Evolutionary conservation across 2,113 vertebrate genomes (phyloP).

Genomic region (Sinocyclocheilus anshuiensis): DNA sequence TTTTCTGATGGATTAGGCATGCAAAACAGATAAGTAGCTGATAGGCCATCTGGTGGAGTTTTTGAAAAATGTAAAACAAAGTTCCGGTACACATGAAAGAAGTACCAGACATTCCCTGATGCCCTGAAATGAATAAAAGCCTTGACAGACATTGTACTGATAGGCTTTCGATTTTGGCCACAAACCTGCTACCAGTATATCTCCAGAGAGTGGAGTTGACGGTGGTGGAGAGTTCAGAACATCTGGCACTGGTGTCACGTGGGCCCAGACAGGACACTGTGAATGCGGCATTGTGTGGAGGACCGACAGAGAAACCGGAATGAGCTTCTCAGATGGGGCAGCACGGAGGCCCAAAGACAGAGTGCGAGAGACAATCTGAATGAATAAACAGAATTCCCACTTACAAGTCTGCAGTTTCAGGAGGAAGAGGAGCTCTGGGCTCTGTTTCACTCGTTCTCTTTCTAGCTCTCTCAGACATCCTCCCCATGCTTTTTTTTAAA

Average conservation of each 20-base stretch:
- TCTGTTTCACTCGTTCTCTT: constrained; percentile 15
- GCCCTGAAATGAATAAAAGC: constrained; percentile 2
- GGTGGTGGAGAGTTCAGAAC: constrained; percentile 50
- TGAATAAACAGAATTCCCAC: constrained; percentile 46
- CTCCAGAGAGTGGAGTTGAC: constrained; percentile 23
- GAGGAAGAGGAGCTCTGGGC: constrained; percentile 16
- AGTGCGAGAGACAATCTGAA: constrained; percentile 18
- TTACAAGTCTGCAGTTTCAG: constrained; percentile 20
- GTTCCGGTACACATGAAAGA: background rate
- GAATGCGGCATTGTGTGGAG: constrained; percentile 61
- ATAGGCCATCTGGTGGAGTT: constrained; percentile 5
- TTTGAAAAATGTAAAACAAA: constrained; percentile 12
- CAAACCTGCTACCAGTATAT: background rate
- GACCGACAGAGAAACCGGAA: constrained; percentile 48
- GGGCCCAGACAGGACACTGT: constrained; percentile 44
- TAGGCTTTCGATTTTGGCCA: constrained; percentile 7
- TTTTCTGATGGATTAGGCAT: constrained; percentile 2
- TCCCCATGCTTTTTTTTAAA: no score
- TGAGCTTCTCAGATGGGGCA: constrained; percentile 61
- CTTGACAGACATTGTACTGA: background rate
- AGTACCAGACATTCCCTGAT: constrained; percentile 8
- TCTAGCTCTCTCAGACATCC: background rate
- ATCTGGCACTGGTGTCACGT: constrained; percentile 64
- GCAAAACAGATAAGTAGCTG: background rate
- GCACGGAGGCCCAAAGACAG: background rate